Conservation (phyloP, 2,888 invertebrate species). For the Cinara cedri region DNA sequence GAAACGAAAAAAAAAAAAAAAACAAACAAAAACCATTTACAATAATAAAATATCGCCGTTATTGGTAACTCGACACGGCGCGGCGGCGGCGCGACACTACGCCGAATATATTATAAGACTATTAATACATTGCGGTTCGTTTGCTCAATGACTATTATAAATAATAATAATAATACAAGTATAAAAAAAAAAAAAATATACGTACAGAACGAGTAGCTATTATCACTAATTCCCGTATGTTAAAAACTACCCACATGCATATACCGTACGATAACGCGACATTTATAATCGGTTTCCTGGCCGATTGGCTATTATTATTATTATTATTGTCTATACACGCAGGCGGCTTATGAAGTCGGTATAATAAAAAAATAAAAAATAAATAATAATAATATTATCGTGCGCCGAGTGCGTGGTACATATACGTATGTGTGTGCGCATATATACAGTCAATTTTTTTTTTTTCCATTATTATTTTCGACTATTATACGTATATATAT, state of each 20-base stretch:
- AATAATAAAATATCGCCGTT: slow-evolving; percentile 21
- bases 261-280: slow-evolving; percentile 2
- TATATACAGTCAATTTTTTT: slow-evolving; percentile 42
- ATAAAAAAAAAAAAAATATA: no score
- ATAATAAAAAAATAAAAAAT: no score
- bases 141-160: slow-evolving; percentile 25
- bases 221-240: slow-evolving; percentile 54
- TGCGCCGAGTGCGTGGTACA: no score
- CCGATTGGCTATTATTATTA: slow-evolving; percentile 45
- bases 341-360: no score
- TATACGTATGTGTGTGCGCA: neutral
- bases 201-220: slow-evolving; percentile 47
- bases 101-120: neutral
- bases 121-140: slow-evolving; percentile 40
- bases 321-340: slow-evolving; percentile 43
- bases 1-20: neutral
- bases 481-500: no score
- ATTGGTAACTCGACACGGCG: slow-evolving; percentile 23
- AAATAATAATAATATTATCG: neutral
- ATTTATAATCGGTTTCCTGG: slow-evolving; percentile 54
- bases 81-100: neutral
- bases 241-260: slow-evolving; percentile 55
- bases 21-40: neutral
- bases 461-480: slow-evolving; percentile 14
- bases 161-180: no score